These are phyloP conservation scores for Spatula clypeata DNA, from an alignment of 2,797 vertebrate genomes.

Conservation along the genomic window DNA sequence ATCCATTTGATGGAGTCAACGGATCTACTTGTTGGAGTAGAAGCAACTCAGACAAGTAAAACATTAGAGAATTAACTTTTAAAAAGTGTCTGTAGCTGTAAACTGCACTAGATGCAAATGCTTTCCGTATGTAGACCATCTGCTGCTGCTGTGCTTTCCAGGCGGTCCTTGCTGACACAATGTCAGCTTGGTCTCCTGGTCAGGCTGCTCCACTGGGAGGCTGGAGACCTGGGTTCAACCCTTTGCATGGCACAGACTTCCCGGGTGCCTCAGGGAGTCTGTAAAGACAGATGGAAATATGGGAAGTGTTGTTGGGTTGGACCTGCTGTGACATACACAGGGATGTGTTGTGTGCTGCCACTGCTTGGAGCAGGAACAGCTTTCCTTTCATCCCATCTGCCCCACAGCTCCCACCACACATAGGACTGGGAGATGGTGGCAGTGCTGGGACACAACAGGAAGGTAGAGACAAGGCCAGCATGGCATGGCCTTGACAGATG, in stretches of 20 bases:
- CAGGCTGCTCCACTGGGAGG: neutral
- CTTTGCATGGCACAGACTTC: neutral
- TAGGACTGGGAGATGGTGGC: neutral
- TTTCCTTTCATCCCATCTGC: neutral
- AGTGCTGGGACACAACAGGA: neutral
- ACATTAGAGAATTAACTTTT: neutral
- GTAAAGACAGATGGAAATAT: neutral
- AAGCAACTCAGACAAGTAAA: neutral
- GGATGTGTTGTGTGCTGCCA: neutral
- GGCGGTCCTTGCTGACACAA: neutral
- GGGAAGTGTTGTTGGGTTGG: neutral
- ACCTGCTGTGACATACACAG: neutral
- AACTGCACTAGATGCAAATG: neutral
- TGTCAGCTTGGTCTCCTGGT: neutral
- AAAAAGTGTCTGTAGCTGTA: neutral
- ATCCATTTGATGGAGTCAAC: neutral
- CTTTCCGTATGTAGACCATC: conserved; percentile 32
- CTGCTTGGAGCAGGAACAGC: neutral
- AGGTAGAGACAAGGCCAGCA: rapidly evolving
- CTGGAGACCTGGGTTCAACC: neutral
- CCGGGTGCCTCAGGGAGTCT: rapidly evolving
- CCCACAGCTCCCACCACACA: rapidly evolving
- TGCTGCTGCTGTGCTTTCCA: conserved; percentile 48
- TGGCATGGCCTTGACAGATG: neutral
- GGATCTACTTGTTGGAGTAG: neutral